Base-by-base conservation (phyloP, 2,888 invertebrate genomes). In the Caenorhabditis doughertyi region DNA sequence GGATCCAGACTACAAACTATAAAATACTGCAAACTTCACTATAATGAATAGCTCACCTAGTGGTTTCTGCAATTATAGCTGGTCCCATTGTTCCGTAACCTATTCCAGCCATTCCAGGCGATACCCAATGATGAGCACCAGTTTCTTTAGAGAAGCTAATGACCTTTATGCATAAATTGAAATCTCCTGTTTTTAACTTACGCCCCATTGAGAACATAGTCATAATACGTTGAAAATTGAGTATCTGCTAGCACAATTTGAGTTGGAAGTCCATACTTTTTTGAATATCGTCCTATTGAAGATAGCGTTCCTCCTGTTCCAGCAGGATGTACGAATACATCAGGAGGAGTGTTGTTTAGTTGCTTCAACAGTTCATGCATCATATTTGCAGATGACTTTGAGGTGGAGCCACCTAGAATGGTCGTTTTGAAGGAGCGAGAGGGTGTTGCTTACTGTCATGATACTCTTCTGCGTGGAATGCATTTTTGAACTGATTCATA, bases 401-500 rank as follows among this genome's bases (percentile, higher is more conserved):
- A 47, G n/a, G 70, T 82, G 21, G 74, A 68, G 16, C 87, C 87
- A 62, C 85, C 86, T 87, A 53, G 18, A 56, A 64, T 27, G 3
- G 25, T 27, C 16, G n/a, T n/a, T n/a, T n/a, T n/a, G n/a, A n/a
- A n/a, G n/a, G n/a, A n/a, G n/a, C n/a, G n/a, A n/a, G n/a, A n/a
- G n/a, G n/a, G n/a, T n/a, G n/a, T n/a, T 18, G 29, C 65, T 53
- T 25, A 86, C 88, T 87, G 27, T 89, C 89, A 70, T 89, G 89
- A 56, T 81, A 89, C 35, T 89, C 89, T 47, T 89, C 89, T 8
- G 89, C 89, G 25, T 76, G 70, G 42, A 85, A 83, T 0, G 89
- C 89, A 68, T 89, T 89, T 25, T 86, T 87, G 58, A 89, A 89
- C 53, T 89, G 89, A 62, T 88, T 88, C 85, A 88, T 88, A 60